Conservation (phyloP, 2,797 vertebrate species). For the Aldrovandia affinis region DNA sequence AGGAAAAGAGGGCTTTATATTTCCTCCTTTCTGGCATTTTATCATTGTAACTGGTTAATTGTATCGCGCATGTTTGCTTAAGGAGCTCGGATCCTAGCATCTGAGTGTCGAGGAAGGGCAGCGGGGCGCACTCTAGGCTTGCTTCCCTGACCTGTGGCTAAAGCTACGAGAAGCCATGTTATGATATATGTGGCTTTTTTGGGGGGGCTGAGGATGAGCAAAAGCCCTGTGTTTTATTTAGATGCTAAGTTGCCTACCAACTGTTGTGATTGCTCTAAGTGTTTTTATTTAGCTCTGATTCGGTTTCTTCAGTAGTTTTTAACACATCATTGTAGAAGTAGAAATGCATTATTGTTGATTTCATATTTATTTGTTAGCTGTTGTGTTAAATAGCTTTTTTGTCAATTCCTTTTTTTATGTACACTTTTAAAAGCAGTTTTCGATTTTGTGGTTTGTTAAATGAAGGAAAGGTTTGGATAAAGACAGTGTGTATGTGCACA, state of each 20-base stretch:
- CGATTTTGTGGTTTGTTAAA: neutral
- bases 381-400: neutral
- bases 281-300: neutral
- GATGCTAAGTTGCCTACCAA: neutral
- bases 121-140: conserved; percentile 12
- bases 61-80: conserved; percentile 53
- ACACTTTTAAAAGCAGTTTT: neutral
- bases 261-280: neutral
- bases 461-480: neutral
- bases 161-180: neutral
- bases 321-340: neutral
- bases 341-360: neutral
- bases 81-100: conserved; percentile 38
- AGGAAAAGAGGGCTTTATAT: conserved; percentile 49
- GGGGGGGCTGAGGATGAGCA: conserved; percentile 5
- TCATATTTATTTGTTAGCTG: neutral
- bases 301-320: neutral
- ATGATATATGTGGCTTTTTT: conserved; percentile 8
- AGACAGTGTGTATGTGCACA: neutral
- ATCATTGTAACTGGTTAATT: conserved; percentile 66
- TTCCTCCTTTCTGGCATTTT: conserved; percentile 58
- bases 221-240: conserved; percentile 6
- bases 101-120: conserved; percentile 33
- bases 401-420: neutral
- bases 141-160: conserved; percentile 36